Evolutionary conservation across 2,113 vertebrate species (phyloP).

Genomic region (Chitala chitala): DNA sequence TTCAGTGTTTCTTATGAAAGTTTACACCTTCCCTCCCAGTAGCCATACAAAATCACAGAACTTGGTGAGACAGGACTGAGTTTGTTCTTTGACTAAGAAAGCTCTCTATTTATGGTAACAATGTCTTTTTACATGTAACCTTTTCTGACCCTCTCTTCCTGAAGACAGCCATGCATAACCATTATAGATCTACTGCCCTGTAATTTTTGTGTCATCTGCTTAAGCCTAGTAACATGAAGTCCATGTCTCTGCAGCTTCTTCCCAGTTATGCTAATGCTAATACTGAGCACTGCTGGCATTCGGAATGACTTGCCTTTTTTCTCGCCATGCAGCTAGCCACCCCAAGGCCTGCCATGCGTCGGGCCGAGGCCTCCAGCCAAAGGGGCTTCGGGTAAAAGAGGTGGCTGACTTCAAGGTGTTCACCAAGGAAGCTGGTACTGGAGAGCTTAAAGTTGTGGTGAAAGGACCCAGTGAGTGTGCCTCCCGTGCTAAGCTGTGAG

Average conservation of each 20-base stretch:
- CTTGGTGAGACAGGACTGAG: too few relatives aligned
- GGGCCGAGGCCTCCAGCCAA: conserved; percentile 89
- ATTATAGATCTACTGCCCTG: too few relatives aligned
- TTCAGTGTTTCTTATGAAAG: not conserved
- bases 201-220: too few relatives aligned
- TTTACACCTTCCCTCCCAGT: too few relatives aligned
- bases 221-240: too few relatives aligned
- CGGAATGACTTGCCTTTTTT: conserved; percentile 17
- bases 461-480: conserved; percentile 82
- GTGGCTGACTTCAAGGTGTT: conserved; percentile 88
- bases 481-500: not conserved
- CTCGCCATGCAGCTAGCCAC: conserved; percentile 67
- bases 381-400: conserved; percentile 87
- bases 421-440: conserved; percentile 88
- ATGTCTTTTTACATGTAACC: too few relatives aligned
- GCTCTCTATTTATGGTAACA: too few relatives aligned
- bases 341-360: conserved; percentile 81
- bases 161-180: too few relatives aligned
- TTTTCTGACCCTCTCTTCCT: too few relatives aligned
- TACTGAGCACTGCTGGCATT: conserved; percentile 16
- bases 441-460: conserved; percentile 77
- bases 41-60: too few relatives aligned
- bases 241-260: not conserved
- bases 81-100: too few relatives aligned
- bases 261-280: conserved; percentile 24